These are phyloP conservation scores for Leptoteleia sp. DNA, from an alignment of 1,140 invertebrate species.

Conservation along the genomic window DNA sequence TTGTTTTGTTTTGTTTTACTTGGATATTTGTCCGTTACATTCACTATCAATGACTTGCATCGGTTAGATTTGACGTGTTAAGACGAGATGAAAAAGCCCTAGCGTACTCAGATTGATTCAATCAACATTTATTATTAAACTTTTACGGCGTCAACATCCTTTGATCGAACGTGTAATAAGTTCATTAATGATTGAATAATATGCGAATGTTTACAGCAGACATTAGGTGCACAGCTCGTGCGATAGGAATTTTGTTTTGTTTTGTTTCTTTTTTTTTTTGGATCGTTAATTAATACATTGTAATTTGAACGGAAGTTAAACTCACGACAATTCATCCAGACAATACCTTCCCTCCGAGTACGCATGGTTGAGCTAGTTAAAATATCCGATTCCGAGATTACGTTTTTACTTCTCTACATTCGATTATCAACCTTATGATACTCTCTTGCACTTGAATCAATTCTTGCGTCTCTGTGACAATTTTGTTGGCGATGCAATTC, in stretches of 20 bases:
- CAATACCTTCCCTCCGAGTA: no score
- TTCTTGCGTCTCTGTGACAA: background rate
- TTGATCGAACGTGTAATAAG: no score
- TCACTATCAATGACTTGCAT: constrained; percentile 22
- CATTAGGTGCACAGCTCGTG: no score
- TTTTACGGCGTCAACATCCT: no score
- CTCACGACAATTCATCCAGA: no score
- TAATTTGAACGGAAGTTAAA: no score
- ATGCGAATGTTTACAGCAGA: no score
- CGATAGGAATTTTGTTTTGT: no score
- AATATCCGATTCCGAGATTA: constrained; percentile 11
- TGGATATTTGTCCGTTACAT: constrained; percentile 1
- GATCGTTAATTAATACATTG: background rate
- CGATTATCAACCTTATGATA: constrained; percentile 50
- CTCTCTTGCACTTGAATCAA: constrained; percentile 39
- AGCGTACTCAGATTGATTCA: background rate
- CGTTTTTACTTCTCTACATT: constrained; percentile 5
- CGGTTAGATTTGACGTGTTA: constrained; percentile 13
- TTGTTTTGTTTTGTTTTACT: background rate
- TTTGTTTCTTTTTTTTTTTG: no score
- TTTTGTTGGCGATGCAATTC: constrained; percentile 9
- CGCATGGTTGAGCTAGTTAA: background rate
- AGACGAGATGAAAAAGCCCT: constrained; percentile 11
- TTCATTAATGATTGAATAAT: no score
- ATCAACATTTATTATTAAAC: no score